phyloP scores from a whole-genome alignment of 2,888 invertebrate species.

The Aphodius sticticus region DNA sequence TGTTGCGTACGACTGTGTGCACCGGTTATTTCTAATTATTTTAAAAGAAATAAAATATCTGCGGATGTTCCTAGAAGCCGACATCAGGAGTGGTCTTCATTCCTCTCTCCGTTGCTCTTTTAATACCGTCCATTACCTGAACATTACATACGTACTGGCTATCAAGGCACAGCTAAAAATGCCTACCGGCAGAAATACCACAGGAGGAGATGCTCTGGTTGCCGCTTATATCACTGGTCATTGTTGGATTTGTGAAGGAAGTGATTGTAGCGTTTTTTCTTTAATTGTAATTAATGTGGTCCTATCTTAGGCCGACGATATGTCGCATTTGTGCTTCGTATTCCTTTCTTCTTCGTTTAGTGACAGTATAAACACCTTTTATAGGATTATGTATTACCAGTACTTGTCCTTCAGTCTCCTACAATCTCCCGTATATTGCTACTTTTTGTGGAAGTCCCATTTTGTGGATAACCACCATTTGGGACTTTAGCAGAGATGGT shows the following conservation, averaged over 20 bases:
- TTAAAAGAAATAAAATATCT: conserved; percentile 34
- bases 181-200: conserved; percentile 24
- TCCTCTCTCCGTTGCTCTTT: conserved; percentile 21
- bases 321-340: no score
- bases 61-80: conserved; percentile 26
- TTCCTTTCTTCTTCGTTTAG: no score
- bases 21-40: conserved; percentile 39
- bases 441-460: no score
- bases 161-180: conserved; percentile 24
- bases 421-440: no score
- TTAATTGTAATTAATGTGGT: no score
- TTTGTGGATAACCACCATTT: no score
- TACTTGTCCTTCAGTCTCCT: no score
- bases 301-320: no score
- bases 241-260: neutral
- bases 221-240: neutral
- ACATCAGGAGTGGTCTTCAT: conserved; percentile 19
- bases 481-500: no score
- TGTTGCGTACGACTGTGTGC: conserved; percentile 34
- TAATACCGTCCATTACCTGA: conserved; percentile 23
- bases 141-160: conserved; percentile 24
- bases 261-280: no score
- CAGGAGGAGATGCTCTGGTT: conserved; percentile 11
- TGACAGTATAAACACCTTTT: no score
- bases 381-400: no score